Evolutionary conservation across 2,888 invertebrate species (phyloP).

Genomic region (Anodontia alba): DNA sequence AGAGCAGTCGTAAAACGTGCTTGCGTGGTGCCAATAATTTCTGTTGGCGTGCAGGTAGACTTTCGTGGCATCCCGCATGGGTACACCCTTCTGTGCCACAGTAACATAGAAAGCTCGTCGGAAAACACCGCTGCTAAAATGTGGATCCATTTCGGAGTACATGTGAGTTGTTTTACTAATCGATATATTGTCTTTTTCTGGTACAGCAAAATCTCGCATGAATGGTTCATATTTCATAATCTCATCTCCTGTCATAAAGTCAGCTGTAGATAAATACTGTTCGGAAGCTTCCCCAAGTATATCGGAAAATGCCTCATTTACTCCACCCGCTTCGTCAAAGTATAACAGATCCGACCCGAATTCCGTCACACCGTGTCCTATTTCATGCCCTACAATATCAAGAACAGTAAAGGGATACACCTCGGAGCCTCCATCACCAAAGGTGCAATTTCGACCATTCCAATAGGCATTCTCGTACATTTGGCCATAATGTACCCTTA

Average conservation of each 20-base stretch:
- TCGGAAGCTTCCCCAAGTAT: slow-evolving; percentile 69
- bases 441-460: slow-evolving; percentile 64
- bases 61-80: slow-evolving; percentile 56
- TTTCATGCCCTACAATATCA: slow-evolving; percentile 70
- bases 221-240: slow-evolving; percentile 42
- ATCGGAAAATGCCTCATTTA: slow-evolving; percentile 74
- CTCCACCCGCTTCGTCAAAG: slow-evolving; percentile 66
- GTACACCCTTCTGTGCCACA: slow-evolving; percentile 50
- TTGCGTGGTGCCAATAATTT: slow-evolving; percentile 68
- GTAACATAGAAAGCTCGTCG: slow-evolving; percentile 67
- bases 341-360: slow-evolving; percentile 66
- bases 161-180: slow-evolving; percentile 62
- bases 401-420: slow-evolving; percentile 65
- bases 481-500: slow-evolving; percentile 68
- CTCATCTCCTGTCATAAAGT: slow-evolving; percentile 55
- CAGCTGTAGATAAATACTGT: slow-evolving; percentile 43
- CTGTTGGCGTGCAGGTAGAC: slow-evolving; percentile 69
- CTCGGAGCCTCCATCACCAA: slow-evolving; percentile 66
- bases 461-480: slow-evolving; percentile 70
- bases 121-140: slow-evolving; percentile 70
- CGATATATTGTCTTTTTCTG: slow-evolving; percentile 64
- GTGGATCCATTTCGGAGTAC: slow-evolving; percentile 57
- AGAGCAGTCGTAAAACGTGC: slow-evolving; percentile 61
- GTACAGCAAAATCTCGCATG: slow-evolving; percentile 67
- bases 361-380: slow-evolving; percentile 70